Base-by-base conservation (phyloP, 2,888 invertebrate species). In the Perizoma affinitatum region DNA sequence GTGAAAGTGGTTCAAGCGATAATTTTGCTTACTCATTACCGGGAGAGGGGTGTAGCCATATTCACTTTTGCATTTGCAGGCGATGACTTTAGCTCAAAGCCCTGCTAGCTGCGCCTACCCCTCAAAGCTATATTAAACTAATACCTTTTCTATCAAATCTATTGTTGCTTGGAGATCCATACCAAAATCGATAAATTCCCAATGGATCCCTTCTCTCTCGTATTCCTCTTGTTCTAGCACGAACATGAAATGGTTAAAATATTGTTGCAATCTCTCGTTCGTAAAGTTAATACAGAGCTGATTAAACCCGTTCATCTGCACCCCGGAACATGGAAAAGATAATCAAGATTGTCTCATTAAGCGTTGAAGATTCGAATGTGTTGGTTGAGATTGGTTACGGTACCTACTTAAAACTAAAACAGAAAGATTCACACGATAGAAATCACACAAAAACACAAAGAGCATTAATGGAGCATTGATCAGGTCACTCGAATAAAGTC, bases 211-310 rank as follows among this genome's bases (percentile, higher is more conserved):
- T 93, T 98, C 97, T 79, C 96, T 94, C 92, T 97, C 97, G 93
- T 98, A 98, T 85, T 98, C 97, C 88, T 98, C 98, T 94, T 98
- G 98, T 93, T 98, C 98, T 91, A 98, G 93, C 76, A 98, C 96
- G 93, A 98, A 98, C 98, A 98, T 98, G 94, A 97, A 96, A 89
- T 98, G 97, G 92, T 98, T 98, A 95, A 98, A 98, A 94, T 97
- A 98, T 87, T 98, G 98, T 93, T 98, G 98, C 78, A 98, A 94
- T 91, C 97, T 96, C 93, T 98, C 98, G 90, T 98, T 98, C 82
- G 97, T 97, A 94, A 97, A 98, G 94, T 98, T 98, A 95, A 98
- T 97, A 94, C 98, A 98, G 85, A 98, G 95, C 92, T 98, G 98
- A 93, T 98, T 97, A 94, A 98, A 98, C 85, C 97, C 96, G 94